Conservation (phyloP, 2,113 vertebrate species). For the Pollachius pollachius region DNA sequence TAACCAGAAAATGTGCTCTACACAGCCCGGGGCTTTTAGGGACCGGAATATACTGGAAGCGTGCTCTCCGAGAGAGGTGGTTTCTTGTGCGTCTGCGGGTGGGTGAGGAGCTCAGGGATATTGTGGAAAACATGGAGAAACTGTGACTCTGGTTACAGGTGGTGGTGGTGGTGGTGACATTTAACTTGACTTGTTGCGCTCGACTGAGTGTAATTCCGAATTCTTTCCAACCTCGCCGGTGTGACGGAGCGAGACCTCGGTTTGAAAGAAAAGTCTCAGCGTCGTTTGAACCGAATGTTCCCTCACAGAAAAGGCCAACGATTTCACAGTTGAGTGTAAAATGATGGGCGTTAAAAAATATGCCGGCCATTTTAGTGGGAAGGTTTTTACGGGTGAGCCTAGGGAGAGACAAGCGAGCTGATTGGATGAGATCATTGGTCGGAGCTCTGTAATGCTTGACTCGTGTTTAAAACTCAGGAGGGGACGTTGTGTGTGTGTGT, state of each 20-base stretch:
- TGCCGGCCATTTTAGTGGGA: slow-evolving; percentile 29
- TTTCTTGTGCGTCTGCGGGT: background rate
- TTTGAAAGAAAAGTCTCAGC: background rate
- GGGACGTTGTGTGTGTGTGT: background rate
- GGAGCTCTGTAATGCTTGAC: slow-evolving; percentile 31
- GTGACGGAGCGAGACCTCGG: slow-evolving; percentile 1
- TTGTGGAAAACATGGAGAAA: too few species aligned
- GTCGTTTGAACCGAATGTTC: slow-evolving; percentile 6
- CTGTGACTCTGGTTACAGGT: background rate
- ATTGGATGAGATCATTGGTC: slow-evolving; percentile 46
- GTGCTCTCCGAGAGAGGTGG: slow-evolving; percentile 43
- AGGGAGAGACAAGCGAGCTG: slow-evolving; percentile 18
- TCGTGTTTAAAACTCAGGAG: slow-evolving; percentile 14
- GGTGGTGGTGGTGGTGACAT: background rate
- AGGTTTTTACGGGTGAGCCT: slow-evolving; percentile 34
- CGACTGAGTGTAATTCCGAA: slow-evolving; percentile 5
- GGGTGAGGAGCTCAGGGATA: background rate
- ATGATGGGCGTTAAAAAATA: slow-evolving; percentile 27
- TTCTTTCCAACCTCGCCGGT: slow-evolving; percentile 33
- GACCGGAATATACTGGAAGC: slow-evolving; percentile 20
- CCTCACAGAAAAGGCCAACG: background rate
- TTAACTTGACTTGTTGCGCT: slow-evolving; percentile 14
- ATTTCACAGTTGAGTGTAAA: slow-evolving; percentile 2
- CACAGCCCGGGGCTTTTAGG: slow-evolving; percentile 6
- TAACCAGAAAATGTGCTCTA: slow-evolving; percentile 27